Conservation (phyloP, 2,888 invertebrate genomes). For the Polymixis flavicincta region DNA sequence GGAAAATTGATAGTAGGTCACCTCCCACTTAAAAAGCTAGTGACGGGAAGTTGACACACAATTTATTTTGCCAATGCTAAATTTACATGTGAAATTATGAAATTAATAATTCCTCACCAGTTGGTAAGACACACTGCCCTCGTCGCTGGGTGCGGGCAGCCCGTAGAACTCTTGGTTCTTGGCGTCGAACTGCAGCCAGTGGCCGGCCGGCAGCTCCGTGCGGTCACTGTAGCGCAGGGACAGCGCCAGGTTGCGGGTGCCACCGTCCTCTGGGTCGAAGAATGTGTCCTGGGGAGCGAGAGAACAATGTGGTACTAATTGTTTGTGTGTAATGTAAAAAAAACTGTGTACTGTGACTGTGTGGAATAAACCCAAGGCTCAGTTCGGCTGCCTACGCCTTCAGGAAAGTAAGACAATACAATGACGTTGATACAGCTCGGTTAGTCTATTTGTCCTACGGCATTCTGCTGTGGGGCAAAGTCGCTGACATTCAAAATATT, state of each 20-base stretch:
- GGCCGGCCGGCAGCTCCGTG: conserved; percentile 91
- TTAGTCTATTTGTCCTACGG: no score
- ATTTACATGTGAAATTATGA: not conserved
- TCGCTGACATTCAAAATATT: no score
- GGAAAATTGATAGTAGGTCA: not conserved
- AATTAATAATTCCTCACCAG: conserved; percentile 85
- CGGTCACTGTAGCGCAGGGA: conserved; percentile 94
- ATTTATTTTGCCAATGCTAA: not conserved
- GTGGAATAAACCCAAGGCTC: no score
- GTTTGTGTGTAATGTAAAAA: no score
- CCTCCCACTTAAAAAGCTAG: not conserved
- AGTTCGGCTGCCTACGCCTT: no score
- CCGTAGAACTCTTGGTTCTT: conserved; percentile 97
- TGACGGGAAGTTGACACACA: no score
- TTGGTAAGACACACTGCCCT: conserved; percentile 94
- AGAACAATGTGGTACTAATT: not conserved
- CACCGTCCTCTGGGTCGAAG: conserved; percentile 96
- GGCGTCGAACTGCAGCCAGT: conserved; percentile 97
- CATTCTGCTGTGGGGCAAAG: no score
- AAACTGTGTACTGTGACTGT: not conserved
- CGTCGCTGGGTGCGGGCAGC: conserved; percentile 93
- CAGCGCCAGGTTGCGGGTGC: conserved; percentile 93
- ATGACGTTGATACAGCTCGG: no score
- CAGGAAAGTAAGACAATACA: no score
- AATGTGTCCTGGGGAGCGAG: conserved; percentile 93